Percentiles rank a stretch among this genome's conserved stretches.
These are phyloP conservation scores for Drosophila subobscura DNA, from an alignment of 1,140 invertebrate species.

Conservation along the genomic window DNA sequence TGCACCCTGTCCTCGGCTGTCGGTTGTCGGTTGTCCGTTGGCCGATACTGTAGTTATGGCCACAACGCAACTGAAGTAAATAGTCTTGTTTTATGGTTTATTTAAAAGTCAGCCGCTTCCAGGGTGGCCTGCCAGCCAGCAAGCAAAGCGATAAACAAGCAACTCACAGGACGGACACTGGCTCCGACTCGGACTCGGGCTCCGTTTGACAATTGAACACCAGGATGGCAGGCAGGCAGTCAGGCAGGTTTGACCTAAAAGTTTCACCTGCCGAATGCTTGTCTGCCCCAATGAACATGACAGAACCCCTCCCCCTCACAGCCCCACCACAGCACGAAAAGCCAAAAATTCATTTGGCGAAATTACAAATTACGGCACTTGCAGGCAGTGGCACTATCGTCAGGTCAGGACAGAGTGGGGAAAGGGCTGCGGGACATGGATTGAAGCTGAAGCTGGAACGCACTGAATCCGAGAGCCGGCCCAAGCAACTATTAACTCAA, in stretches of 20 bases:
- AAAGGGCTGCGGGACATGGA: not conserved
- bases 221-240: constrained; percentile 2
- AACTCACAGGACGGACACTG: no score
- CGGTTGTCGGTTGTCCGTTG: not conserved
- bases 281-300: constrained; percentile 15
- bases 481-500: constrained; percentile 76
- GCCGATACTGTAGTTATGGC: constrained; percentile 57
- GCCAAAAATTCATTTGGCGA: constrained; percentile 81
- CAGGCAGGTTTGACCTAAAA: constrained; percentile 42
- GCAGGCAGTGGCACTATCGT: constrained; percentile 51
- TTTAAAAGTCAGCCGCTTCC: constrained; percentile 64
- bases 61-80: constrained; percentile 79
- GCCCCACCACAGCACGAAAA: constrained; percentile 39
- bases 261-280: constrained; percentile 61
- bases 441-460: constrained; percentile 11
- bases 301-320: not conserved
- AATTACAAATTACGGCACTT: constrained; percentile 82
- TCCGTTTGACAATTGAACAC: constrained; percentile 71
- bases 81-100: constrained; percentile 82
- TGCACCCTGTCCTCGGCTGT: constrained; percentile 7
- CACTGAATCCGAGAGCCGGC: constrained; percentile 49
- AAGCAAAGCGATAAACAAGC: constrained; percentile 12
- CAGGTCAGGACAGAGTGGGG: constrained; percentile 13
- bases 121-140: constrained; percentile 43
- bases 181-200: constrained; percentile 15